Conservation (phyloP, 2,113 vertebrate species). For the Thunnus maccoyii region DNA sequence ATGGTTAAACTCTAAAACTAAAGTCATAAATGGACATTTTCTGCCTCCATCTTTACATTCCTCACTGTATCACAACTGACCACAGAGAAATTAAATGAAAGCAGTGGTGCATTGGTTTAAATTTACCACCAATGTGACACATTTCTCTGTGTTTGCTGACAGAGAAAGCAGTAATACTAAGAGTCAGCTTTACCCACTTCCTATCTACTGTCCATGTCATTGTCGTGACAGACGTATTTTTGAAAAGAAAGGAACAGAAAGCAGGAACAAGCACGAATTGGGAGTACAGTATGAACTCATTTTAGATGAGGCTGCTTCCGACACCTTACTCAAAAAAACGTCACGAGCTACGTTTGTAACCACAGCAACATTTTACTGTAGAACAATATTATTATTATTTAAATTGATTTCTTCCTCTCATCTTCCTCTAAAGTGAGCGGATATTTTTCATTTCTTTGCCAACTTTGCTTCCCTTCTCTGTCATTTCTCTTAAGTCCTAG, state of each 20-base stretch:
- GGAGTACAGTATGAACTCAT: background rate
- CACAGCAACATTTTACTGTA: background rate
- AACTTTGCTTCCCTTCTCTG: background rate
- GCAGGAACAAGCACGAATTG: background rate
- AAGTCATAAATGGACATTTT: no score
- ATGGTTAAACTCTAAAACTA: no score
- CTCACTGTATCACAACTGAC: conserved; percentile 18
- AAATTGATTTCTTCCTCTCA: no score
- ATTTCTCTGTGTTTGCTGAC: conserved; percentile 20
- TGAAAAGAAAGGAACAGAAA: conserved; percentile 12
- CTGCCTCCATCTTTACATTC: conserved; percentile 13
- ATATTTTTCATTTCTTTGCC: background rate
- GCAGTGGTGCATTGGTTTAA: conserved; percentile 6
- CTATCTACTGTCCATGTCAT: background rate
- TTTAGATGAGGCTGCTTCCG: background rate
- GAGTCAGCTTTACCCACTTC: conserved; percentile 24
- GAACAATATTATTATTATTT: background rate
- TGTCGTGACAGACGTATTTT: background rate
- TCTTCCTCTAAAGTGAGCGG: background rate
- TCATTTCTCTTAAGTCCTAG: background rate
- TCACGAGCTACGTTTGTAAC: background rate
- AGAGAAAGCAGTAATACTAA: background rate
- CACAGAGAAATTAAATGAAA: conserved; percentile 1
- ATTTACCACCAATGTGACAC: conserved; percentile 40
- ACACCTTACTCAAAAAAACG: background rate